Percentiles rank a stretch among this genome's conserved stretches.
Evolutionary conservation across 2,797 vertebrate species (phyloP).

Genomic region (Borostomias antarcticus): DNA sequence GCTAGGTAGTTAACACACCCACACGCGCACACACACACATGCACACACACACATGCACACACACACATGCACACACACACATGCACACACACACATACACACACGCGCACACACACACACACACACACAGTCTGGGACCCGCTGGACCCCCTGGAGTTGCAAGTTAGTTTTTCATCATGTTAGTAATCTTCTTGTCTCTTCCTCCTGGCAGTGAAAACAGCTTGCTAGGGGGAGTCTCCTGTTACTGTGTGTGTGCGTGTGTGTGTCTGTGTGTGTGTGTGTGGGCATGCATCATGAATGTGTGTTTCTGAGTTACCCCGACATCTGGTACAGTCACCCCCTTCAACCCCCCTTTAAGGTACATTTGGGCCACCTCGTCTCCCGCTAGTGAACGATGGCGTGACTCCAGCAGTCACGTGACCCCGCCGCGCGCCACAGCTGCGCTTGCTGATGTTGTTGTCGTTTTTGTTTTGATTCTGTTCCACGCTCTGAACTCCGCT

Average conservation of each 20-base stretch:
- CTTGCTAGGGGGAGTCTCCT: constrained; percentile 35
- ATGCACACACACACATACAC: constrained; percentile 15
- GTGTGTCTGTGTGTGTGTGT: constrained; percentile 16
- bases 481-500: constrained; percentile 58
- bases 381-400: constrained; percentile 30
- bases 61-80: constrained; percentile 7
- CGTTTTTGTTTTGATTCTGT: constrained; percentile 58
- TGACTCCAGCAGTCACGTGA: constrained; percentile 54
- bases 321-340: constrained; percentile 59
- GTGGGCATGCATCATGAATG: neutral
- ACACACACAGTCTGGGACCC: neutral
- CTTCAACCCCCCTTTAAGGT: constrained; percentile 34
- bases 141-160: constrained; percentile 35
- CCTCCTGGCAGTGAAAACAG: constrained; percentile 33
- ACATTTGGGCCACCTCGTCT: constrained; percentile 33
- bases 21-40: constrained; percentile 8
- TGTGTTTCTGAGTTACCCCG: constrained; percentile 43
- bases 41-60: constrained; percentile 14
- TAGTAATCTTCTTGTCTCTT: neutral
- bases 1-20: constrained; percentile 1
- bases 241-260: constrained; percentile 22
- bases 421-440: constrained; percentile 29
- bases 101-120: constrained; percentile 9
- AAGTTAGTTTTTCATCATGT: constrained; percentile 26
- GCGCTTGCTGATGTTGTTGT: constrained; percentile 61